phyloP scores from a whole-genome alignment of 2,797 vertebrate genomes.

The Crenuchus spilurus region DNA sequence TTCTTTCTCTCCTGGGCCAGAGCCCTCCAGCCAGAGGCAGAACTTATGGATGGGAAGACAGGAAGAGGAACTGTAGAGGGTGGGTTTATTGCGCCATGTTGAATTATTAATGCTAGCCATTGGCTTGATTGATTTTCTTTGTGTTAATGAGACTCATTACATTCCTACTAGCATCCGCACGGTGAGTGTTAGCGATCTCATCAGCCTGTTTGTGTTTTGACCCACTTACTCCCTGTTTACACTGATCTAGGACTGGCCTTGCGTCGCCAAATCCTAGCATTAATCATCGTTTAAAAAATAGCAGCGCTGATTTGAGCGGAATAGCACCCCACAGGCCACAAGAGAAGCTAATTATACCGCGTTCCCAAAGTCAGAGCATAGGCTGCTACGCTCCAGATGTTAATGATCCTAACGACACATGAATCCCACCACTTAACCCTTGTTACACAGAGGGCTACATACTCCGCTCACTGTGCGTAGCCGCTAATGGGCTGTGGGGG shows the following conservation, averaged over 20 bases:
- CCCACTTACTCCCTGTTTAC: constrained; percentile 47
- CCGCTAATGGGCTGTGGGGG: background rate
- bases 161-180: constrained; percentile 69
- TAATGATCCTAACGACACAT: background rate
- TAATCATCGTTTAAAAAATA: constrained; percentile 7
- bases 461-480: background rate
- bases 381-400: background rate
- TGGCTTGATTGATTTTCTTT: constrained; percentile 76
- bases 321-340: background rate
- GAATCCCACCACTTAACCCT: constrained; percentile 14
- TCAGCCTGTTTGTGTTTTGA: constrained; percentile 61
- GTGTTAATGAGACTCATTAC: constrained; percentile 83
- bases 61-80: constrained; percentile 36
- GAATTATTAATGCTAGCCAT: constrained; percentile 76
- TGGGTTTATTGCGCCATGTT: constrained; percentile 57
- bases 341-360: background rate
- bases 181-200: constrained; percentile 67
- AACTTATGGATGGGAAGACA: constrained; percentile 49
- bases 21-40: constrained; percentile 23
- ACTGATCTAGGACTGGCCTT: background rate
- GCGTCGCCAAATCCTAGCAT: background rate
- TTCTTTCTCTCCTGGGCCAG: constrained; percentile 28
- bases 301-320: background rate
- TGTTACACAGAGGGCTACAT: background rate
- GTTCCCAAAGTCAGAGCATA: background rate